Conservation (phyloP, 2,797 vertebrate species). For the Mallotus villosus region DNA sequence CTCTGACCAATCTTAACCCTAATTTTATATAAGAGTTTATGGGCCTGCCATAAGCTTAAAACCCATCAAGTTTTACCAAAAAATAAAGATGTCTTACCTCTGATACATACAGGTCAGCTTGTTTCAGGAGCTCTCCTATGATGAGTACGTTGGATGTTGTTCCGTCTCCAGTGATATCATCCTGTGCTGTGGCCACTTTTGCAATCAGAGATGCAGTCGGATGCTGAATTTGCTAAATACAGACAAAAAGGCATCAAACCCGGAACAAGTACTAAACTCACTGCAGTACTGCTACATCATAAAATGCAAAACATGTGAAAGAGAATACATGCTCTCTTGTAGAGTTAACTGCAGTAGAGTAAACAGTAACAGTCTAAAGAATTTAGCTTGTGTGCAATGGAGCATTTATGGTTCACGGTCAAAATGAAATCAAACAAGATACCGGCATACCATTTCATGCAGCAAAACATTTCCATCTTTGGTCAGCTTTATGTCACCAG, state of each 20-base stretch:
- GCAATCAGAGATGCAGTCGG: slow-evolving; percentile 96
- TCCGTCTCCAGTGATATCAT: slow-evolving; percentile 98
- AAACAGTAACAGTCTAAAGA: too few relatives aligned
- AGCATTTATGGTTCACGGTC: not conserved
- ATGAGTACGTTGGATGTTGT: slow-evolving; percentile 97
- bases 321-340: slow-evolving; percentile 69
- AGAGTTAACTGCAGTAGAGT: slow-evolving; percentile 64
- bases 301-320: slow-evolving; percentile 78
- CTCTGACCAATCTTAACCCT: not conserved
- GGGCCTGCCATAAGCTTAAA: too few relatives aligned
- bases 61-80: too few relatives aligned
- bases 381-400: too few relatives aligned
- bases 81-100: slow-evolving; percentile 74
- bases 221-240: slow-evolving; percentile 94
- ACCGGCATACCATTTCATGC: slow-evolving; percentile 91
- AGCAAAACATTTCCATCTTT: slow-evolving; percentile 98
- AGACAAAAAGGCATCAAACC: not conserved
- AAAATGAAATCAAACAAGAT: not conserved
- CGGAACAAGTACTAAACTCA: not conserved
- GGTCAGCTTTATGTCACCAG: slow-evolving; percentile 97
- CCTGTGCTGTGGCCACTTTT: slow-evolving; percentile 96
- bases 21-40: not conserved
- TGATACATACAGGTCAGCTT: slow-evolving; percentile 94
- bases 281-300: not conserved
- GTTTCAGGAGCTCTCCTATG: slow-evolving; percentile 94